These are phyloP conservation scores for Trachops cirrhosus DNA, from an alignment of 2,797 vertebrate species.

Conservation along the genomic window DNA sequence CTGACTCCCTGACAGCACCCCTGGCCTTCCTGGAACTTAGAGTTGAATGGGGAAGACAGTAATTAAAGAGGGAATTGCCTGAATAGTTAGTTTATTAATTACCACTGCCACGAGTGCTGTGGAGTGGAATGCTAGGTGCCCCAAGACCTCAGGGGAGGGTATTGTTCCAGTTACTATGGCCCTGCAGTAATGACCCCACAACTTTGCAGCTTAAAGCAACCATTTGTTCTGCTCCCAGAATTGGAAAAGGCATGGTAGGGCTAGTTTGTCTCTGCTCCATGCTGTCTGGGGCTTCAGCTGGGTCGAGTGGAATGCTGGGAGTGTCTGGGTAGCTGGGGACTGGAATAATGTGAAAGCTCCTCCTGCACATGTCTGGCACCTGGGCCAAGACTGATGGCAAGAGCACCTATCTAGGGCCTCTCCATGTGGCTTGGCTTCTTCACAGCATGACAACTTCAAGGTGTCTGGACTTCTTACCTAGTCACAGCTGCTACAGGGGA, in stretches of 20 bases:
- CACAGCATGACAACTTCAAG: background rate
- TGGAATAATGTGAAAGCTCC: background rate
- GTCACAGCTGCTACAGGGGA: background rate
- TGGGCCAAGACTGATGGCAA: background rate
- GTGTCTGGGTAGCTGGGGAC: background rate
- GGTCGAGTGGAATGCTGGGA: background rate
- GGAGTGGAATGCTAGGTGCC: background rate
- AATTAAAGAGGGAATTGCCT: slow-evolving; percentile 20
- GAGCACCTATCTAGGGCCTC: background rate
- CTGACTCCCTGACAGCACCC: background rate
- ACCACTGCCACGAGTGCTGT: background rate
- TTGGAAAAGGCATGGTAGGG: background rate
- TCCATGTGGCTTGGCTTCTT: background rate
- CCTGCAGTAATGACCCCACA: background rate
- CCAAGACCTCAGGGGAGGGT: background rate
- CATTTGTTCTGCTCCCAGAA: background rate
- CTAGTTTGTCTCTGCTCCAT: background rate
- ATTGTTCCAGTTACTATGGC: background rate
- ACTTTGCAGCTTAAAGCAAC: background rate
- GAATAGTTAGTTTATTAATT: background rate
- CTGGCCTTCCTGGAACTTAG: slow-evolving; percentile 34
- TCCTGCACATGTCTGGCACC: background rate
- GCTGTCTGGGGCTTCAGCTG: background rate
- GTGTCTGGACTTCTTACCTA: background rate
- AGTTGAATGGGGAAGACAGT: slow-evolving; percentile 26